A percentile compares a stretch with the other conserved stretches of the same genome.
Conservation (phyloP, 2,113 vertebrate species). For the Colistium nudipinnis region DNA sequence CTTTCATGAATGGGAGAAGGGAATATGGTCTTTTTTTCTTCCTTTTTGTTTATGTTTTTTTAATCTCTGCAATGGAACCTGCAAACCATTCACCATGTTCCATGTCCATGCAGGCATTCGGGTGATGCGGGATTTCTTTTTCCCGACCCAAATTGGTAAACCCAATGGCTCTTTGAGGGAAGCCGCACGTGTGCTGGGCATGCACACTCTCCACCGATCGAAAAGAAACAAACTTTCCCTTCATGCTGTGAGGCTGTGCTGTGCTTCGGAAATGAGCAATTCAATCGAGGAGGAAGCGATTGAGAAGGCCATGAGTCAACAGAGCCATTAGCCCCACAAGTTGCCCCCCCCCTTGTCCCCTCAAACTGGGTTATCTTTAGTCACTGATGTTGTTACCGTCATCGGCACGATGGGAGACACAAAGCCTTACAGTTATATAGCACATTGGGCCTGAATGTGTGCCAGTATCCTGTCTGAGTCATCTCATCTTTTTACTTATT, state of each 20-base stretch:
- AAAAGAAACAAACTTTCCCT: background rate
- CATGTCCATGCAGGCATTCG: conserved; percentile 10
- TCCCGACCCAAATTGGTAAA: conserved; percentile 23
- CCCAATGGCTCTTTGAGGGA: conserved; percentile 33
- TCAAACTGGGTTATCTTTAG: conserved; percentile 28
- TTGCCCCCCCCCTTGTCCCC: conserved; percentile 3
- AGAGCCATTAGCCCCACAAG: conserved; percentile 9
- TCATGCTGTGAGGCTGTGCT: background rate
- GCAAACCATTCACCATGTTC: conserved; percentile 1
- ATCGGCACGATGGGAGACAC: conserved; percentile 26
- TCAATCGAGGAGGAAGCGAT: background rate
- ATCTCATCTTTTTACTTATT: conserved; percentile 16
- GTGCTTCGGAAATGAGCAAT: conserved; percentile 6
- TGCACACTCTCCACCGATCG: conserved; percentile 14
- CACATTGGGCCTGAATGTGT: conserved; percentile 21
- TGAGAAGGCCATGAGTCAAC: conserved; percentile 21
- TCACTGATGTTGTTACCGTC: background rate
- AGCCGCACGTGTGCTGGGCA: conserved; percentile 16
- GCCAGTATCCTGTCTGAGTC: conserved; percentile 10
- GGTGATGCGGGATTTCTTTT: conserved; percentile 4
- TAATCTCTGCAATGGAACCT: background rate
- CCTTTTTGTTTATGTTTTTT: background rate
- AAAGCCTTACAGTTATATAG: background rate
- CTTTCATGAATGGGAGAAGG: background rate
- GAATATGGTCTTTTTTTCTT: background rate